A percentile compares a stretch with the other conserved stretches of the same genome.
Evolutionary conservation across 2,888 invertebrate species (phyloP).

Genomic region (Diarsia mendica): DNA sequence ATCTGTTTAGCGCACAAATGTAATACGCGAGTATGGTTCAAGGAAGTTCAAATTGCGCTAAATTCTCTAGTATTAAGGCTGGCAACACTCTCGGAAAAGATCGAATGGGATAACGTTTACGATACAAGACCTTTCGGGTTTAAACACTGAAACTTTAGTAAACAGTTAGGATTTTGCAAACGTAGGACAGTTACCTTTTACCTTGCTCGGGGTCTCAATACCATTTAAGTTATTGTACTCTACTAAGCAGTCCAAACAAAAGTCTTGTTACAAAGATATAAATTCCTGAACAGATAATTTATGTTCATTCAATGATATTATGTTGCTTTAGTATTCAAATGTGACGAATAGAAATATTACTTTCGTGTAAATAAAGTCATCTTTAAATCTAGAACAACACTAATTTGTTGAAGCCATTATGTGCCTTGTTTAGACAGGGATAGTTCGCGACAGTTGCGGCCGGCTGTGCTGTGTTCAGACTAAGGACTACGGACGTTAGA

Average conservation of each 20-base stretch:
- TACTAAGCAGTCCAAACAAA: not conserved
- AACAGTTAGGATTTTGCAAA: constrained; percentile 5
- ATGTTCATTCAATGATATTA: not conserved
- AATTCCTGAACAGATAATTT: not conserved
- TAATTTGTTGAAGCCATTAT: not conserved
- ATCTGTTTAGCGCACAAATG: constrained; percentile 29
- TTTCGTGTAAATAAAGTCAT: constrained; percentile 6
- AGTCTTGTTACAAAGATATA: not conserved
- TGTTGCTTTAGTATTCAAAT: not conserved
- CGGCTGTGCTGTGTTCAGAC: constrained; percentile 36
- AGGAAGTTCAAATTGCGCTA: constrained; percentile 57
- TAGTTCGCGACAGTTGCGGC: constrained; percentile 23
- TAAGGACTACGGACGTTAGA: constrained; percentile 56
- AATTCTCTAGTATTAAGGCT: constrained; percentile 34
- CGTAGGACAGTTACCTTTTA: not conserved
- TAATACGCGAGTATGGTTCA: constrained; percentile 45
- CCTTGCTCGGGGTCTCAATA: not conserved
- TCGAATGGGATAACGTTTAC: constrained; percentile 7
- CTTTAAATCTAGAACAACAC: constrained; percentile 5
- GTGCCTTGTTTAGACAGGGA: constrained; percentile 12
- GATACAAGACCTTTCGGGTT: not conserved
- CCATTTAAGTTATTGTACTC: not conserved
- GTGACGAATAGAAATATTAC: not conserved
- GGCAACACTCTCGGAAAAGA: constrained; percentile 33
- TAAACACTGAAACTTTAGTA: not conserved